Conservation (phyloP, 2,888 invertebrate genomes). For the Callimorpha dominula region DNA sequence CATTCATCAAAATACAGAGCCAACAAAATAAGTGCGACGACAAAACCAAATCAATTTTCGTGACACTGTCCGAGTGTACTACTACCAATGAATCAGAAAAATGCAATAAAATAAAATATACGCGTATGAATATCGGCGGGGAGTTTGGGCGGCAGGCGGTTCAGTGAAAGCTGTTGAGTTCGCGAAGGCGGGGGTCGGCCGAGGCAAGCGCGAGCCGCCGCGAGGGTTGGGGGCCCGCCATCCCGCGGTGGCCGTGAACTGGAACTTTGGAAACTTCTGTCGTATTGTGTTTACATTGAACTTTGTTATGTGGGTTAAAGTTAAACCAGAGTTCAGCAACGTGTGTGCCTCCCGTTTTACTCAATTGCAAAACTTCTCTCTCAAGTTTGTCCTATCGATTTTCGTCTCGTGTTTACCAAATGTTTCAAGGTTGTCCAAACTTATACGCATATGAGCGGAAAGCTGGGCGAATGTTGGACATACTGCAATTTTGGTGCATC, state of each 20-base stretch:
- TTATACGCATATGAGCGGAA: slow-evolving; percentile 37
- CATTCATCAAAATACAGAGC: slow-evolving; percentile 14
- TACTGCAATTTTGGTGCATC: neutral
- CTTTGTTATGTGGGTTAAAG: slow-evolving; percentile 87
- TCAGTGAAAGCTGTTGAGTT: slow-evolving; percentile 34
- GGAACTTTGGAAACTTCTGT: slow-evolving; percentile 83
- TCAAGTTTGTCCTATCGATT: slow-evolving; percentile 84
- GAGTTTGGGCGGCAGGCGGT: slow-evolving; percentile 32
- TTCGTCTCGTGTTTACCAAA: slow-evolving; percentile 83
- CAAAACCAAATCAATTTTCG: slow-evolving; percentile 40
- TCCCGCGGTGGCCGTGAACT: slow-evolving; percentile 83
- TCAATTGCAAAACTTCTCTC: slow-evolving; percentile 82
- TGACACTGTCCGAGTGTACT: slow-evolving; percentile 42
- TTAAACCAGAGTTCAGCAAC: slow-evolving; percentile 84
- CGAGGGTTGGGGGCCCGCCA: slow-evolving; percentile 38
- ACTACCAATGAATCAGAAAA: slow-evolving; percentile 50
- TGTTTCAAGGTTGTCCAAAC: slow-evolving; percentile 77
- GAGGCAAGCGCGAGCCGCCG: slow-evolving; percentile 53
- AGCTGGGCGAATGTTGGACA: slow-evolving; percentile 19
- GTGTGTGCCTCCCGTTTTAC: slow-evolving; percentile 81
- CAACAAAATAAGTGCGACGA: slow-evolving; percentile 10
- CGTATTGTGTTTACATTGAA: slow-evolving; percentile 87
- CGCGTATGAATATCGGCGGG: slow-evolving; percentile 49
- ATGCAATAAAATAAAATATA: slow-evolving; percentile 47
- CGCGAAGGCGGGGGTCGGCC: slow-evolving; percentile 45